phyloP scores from a whole-genome alignment of 2,797 vertebrate genomes.

The Geotrypetes seraphini region DNA sequence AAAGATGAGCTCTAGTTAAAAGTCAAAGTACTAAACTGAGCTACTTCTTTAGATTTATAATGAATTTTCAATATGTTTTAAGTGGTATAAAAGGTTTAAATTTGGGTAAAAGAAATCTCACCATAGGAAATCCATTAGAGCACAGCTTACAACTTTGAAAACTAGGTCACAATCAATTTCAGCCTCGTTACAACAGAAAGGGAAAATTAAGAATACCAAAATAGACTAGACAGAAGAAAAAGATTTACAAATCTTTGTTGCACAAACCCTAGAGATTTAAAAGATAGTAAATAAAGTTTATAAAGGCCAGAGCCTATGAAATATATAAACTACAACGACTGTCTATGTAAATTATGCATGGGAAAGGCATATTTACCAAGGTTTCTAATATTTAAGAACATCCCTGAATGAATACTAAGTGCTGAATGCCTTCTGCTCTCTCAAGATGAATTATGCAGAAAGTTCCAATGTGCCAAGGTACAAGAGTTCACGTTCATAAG shows the following conservation, averaged over 20 bases:
- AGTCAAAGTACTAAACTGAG: too few relatives aligned
- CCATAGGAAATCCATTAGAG: constrained; percentile 32
- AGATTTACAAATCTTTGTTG: constrained; percentile 24
- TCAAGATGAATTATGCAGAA: constrained; percentile 48
- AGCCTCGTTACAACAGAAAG: constrained; percentile 17
- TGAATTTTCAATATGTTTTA: neutral
- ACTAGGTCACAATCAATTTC: constrained; percentile 28
- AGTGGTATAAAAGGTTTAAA: constrained; percentile 8
- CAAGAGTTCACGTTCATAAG: constrained; percentile 19
- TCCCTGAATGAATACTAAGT: constrained; percentile 30
- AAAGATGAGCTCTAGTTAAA: too few relatives aligned
- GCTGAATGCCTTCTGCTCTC: constrained; percentile 32
- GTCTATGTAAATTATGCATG: constrained; percentile 33
- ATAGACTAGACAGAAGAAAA: constrained; percentile 5
- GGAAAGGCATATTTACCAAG: constrained; percentile 22
- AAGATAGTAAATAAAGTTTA: constrained; percentile 22
- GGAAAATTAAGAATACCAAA: constrained; percentile 11
- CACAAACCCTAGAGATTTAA: constrained; percentile 14
- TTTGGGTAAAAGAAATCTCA: constrained; percentile 34
- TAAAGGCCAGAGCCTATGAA: constrained; percentile 26
- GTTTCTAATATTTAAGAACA: constrained; percentile 21
- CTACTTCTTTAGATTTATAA: neutral
- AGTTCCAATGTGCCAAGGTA: constrained; percentile 19
- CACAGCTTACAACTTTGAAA: constrained; percentile 26
- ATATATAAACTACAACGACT: constrained; percentile 21